Conservation (phyloP, 1,140 invertebrate genomes). For the Ruditapes philippinarum region DNA sequence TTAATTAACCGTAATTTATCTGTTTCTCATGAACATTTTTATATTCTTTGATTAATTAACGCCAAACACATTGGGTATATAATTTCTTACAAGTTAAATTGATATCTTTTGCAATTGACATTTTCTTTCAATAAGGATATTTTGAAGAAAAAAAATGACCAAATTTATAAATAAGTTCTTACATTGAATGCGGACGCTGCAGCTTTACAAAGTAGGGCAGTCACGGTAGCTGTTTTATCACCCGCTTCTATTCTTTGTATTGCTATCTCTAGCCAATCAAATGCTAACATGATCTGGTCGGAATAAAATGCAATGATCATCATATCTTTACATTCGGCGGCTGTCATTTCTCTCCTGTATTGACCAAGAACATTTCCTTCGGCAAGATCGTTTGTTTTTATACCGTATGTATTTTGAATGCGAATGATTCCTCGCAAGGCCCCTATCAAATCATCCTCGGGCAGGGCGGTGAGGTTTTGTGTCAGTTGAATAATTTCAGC, state of each 20-base stretch:
- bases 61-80: no score
- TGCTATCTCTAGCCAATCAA: not conserved
- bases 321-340: not conserved
- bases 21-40: no score
- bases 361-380: not conserved
- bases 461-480: not conserved
- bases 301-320: not conserved
- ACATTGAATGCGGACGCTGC: not conserved
- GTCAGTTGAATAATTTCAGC: not conserved
- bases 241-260: not conserved
- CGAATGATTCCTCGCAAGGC: not conserved
- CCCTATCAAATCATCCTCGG: not conserved
- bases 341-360: not conserved
- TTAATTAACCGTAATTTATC: no score
- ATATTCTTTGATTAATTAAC: no score
- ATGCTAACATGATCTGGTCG: not conserved
- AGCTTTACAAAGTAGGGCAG: not conserved
- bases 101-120: no score
- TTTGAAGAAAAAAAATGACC: no score
- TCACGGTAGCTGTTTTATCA: not conserved
- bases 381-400: slow-evolving; percentile 11
- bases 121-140: no score
- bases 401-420: not conserved
- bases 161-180: no score
- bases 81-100: no score